Percentiles rank a stretch among this genome's conserved stretches.
Evolutionary conservation across 2,113 vertebrate genomes (phyloP).

Genomic region (Pionites leucogaster): DNA sequence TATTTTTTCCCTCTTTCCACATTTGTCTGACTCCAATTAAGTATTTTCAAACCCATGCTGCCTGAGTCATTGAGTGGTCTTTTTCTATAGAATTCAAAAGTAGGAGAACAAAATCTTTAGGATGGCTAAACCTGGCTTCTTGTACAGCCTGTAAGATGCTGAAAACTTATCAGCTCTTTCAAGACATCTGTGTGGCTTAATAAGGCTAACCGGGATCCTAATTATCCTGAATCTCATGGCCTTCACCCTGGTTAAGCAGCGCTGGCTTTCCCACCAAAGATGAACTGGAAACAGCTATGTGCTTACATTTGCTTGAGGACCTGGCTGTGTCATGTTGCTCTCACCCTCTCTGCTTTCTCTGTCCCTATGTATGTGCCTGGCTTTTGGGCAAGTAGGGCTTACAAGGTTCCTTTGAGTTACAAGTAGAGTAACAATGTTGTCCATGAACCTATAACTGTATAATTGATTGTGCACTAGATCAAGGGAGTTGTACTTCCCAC

Average conservation of each 20-base stretch:
- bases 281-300: rapidly evolving
- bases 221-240: neutral
- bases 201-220: neutral
- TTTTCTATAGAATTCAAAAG: neutral
- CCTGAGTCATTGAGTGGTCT: neutral
- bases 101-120: neutral
- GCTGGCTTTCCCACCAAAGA: neutral
- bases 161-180: neutral
- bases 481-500: neutral
- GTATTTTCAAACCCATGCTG: neutral
- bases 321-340: rapidly evolving
- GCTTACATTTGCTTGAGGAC: neutral
- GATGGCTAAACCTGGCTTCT: neutral
- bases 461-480: neutral
- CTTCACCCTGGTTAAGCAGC: neutral
- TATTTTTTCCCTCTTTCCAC: neutral
- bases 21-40: neutral
- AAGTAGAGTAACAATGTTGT: neutral
- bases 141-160: neutral
- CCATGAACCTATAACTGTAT: neutral
- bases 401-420: neutral
- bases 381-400: neutral
- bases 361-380: rapidly evolving
- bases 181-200: neutral
- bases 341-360: neutral